Base-by-base conservation (phyloP, 2,113 vertebrate species). In the Aplodontia rufa region DNA sequence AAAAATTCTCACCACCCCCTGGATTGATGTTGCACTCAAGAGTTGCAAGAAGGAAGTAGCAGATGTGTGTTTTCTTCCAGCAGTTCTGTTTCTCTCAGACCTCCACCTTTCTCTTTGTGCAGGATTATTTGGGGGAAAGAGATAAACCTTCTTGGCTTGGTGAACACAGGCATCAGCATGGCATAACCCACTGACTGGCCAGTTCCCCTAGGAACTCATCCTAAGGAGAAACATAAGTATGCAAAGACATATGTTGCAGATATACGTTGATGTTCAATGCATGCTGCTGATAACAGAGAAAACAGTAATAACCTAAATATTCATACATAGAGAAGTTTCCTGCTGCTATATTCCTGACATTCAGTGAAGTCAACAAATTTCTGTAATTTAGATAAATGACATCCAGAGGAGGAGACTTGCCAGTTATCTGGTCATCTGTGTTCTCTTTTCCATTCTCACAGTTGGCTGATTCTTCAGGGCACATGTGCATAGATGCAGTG, bases 401-500 rank as follows among this genome's bases (percentile, higher is more conserved):
- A 80, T 47, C 78, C 80, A 85, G 78, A 88, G 69, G 14, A 90
- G 58, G 66, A 40, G 16, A 58, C 35, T 71, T 95, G 75, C 74
- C 95, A 72, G 64, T 93, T 82, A 81, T 76, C 24, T 12, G 74
- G 53, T 87, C 85, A 13, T 92, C 75, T 83, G 81, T n/a, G 72
- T 66, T 69, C 82, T 91, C 74, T 78, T 26, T 66, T 80, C 82
- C 60, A 1, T 87, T 66, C 83, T 92, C 89, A 96, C 91, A 94
- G 86, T 91, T 87, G 94, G 86, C 94, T 74, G 66, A 80, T 84
- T 96, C 93, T 97, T 90, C 42, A 35, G 91, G 84, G 89, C 91
- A 90, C 87, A 60, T 80, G 89, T 76, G 86, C 71, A 11, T 8
- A 60, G 78, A 96, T 58, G 19, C 53, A 37, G 58, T 8, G 5